Evolutionary conservation across 2,113 vertebrate species (phyloP), one percentile per base, ranked within the genome.

Genomic region (Naja naja): DNA sequence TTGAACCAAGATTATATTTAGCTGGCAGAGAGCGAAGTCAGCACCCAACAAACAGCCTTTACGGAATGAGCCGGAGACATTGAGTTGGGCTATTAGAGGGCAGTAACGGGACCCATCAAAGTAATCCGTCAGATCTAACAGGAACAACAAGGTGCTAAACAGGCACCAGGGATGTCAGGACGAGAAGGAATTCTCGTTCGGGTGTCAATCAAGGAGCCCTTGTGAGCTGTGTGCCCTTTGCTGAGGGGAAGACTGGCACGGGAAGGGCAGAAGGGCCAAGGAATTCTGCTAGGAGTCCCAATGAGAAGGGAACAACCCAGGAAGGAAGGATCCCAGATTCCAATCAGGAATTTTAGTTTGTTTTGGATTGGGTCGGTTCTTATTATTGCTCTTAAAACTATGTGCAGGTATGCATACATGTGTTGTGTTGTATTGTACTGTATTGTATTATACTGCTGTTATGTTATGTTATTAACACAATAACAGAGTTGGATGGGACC

Each of bases 51-150:
- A 0, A 39, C 87, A n/a, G 90, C 47, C 0, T 92, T 23, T 0
- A 0, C 14, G 69, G 88, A 39, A 92, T 0, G 10, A 90, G 54
- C 56, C 0, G 90, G 58, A 93, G 92, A 25, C 0, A 81, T 2
- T 49, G 6, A 74, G 87, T 85, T 53, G 91, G 90, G 69, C 45
- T 81, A 88, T 11, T 4, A 2, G 5, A n/a, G 1, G 69, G 92
- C 0, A 5, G 88, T 4, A 88, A 91, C 5, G 45, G 91, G 56
- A 18, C 20, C 95, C 95, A 25, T 94, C 95, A 95, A 91, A 93
- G 92, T 93, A 94, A 94, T 93, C 90, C 27, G 14, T 90, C 92
- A 94, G 92, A 92, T 88, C 47, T 10, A 58, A 89, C 3, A 93
- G 94, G 1, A 60, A 91, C 25, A 88, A 95, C 88, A 18, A 74